Evolutionary conservation across 2,113 vertebrate genomes (phyloP).

Genomic region (Arvicanthis niloticus): DNA sequence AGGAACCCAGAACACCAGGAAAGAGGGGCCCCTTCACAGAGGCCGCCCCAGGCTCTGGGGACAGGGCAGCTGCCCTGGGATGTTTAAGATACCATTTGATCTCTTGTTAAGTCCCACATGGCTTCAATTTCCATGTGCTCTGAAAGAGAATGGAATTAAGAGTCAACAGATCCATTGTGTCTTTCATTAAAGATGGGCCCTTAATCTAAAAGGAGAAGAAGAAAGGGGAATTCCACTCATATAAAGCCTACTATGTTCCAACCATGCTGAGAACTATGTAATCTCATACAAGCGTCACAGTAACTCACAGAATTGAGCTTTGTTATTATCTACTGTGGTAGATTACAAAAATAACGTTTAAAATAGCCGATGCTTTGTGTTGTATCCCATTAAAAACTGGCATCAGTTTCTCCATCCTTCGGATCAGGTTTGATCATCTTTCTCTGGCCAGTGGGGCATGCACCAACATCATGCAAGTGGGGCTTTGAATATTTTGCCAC

Average conservation of each 20-base stretch:
- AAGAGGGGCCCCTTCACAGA: slow-evolving; percentile 54
- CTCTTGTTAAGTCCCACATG: slow-evolving; percentile 77
- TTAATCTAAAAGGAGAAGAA: slow-evolving; percentile 61
- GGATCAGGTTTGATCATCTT: neutral
- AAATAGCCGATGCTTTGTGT: neutral
- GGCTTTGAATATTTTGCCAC: neutral
- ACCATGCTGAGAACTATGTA: neutral
- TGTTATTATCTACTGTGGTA: neutral
- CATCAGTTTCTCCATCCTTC: neutral
- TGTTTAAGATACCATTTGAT: slow-evolving; percentile 78
- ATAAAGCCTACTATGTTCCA: slow-evolving; percentile 43
- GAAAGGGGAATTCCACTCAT: slow-evolving; percentile 1
- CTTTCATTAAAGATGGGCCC: slow-evolving; percentile 61
- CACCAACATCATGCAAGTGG: neutral
- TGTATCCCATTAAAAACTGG: neutral
- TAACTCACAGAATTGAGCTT: neutral
- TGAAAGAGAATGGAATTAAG: slow-evolving; percentile 76
- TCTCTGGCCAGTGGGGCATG: neutral
- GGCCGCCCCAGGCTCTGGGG: slow-evolving; percentile 60
- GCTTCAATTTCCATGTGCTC: slow-evolving; percentile 79
- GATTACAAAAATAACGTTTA: neutral
- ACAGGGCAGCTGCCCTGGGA: slow-evolving; percentile 62
- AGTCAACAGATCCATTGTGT: slow-evolving; percentile 65
- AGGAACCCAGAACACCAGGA: slow-evolving; percentile 50
- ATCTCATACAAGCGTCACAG: neutral